These are phyloP conservation scores for Nerophis ophidion DNA, from an alignment of 2,113 vertebrate species.

Conservation along the genomic window DNA sequence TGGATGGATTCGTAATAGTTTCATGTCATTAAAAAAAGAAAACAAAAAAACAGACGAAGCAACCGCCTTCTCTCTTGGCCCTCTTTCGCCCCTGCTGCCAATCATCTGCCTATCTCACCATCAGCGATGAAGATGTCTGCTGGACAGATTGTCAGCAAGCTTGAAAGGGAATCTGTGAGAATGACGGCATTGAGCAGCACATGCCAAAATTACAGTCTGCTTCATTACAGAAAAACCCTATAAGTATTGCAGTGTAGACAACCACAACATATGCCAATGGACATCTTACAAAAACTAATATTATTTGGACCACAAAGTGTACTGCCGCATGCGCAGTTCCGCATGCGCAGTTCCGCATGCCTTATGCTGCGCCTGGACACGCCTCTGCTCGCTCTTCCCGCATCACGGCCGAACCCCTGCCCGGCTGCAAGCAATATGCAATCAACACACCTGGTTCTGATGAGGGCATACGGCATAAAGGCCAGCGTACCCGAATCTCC, in stretches of 20 bases:
- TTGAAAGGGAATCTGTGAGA: slow-evolving; percentile 61
- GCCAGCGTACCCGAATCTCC: too few relatives aligned
- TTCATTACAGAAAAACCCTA: slow-evolving; percentile 55
- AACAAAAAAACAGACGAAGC: slow-evolving; percentile 33
- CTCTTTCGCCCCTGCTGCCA: slow-evolving; percentile 25
- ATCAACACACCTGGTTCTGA: too few relatives aligned
- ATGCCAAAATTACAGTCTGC: slow-evolving; percentile 55
- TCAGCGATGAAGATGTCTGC: slow-evolving; percentile 64
- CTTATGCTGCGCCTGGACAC: too few relatives aligned
- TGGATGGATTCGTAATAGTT: not conserved
- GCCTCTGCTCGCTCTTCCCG: too few relatives aligned
- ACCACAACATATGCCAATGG: not conserved
- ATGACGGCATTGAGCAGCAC: slow-evolving; percentile 58
- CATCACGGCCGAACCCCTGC: too few relatives aligned
- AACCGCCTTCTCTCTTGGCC: slow-evolving; percentile 6
- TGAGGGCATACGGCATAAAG: too few relatives aligned
- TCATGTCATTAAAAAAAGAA: slow-evolving; percentile 18
- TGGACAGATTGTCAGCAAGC: slow-evolving; percentile 61
- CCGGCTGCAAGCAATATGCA: too few relatives aligned
- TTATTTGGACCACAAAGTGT: not conserved
- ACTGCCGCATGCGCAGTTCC: too few relatives aligned
- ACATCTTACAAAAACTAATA: not conserved
- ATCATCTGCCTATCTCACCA: slow-evolving; percentile 47
- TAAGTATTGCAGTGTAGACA: slow-evolving; percentile 19
- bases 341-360: too few relatives aligned